These are phyloP conservation scores for Seriola quinqueradiata DNA, from an alignment of 2,113 vertebrate genomes.

Conservation along the genomic window DNA sequence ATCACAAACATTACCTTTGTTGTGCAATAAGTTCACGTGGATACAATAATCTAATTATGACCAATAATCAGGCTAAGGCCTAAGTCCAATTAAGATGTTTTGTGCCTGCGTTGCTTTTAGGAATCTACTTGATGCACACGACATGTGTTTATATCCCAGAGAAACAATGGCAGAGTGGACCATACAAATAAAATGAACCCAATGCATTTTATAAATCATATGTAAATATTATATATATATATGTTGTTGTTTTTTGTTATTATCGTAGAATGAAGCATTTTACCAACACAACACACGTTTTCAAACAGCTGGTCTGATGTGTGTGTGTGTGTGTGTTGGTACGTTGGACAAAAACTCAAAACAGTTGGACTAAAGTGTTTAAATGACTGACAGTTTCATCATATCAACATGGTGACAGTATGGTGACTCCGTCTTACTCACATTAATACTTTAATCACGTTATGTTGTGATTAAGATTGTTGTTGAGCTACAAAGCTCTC, in stretches of 20 bases:
- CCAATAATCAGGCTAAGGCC: slow-evolving; percentile 6
- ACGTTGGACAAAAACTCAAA: not conserved
- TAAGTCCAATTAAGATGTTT: slow-evolving; percentile 8
- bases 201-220: not conserved
- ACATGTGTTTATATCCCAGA: not conserved
- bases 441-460: not conserved
- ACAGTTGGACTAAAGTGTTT: not conserved
- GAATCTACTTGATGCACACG: not conserved
- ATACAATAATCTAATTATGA: slow-evolving; percentile 2
- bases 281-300: not conserved
- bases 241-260: not conserved
- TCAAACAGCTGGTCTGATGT: not conserved
- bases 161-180: not conserved
- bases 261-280: not conserved
- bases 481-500: no score
- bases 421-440: not conserved
- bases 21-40: not conserved
- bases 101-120: not conserved
- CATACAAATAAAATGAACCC: not conserved
- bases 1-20: not conserved
- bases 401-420: not conserved
- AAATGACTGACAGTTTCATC: not conserved
- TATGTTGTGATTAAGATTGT: not conserved
- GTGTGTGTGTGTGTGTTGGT: no score
- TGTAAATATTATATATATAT: not conserved